Conservation (phyloP, 2,888 invertebrate genomes). For the Ophioninae sp. region DNA sequence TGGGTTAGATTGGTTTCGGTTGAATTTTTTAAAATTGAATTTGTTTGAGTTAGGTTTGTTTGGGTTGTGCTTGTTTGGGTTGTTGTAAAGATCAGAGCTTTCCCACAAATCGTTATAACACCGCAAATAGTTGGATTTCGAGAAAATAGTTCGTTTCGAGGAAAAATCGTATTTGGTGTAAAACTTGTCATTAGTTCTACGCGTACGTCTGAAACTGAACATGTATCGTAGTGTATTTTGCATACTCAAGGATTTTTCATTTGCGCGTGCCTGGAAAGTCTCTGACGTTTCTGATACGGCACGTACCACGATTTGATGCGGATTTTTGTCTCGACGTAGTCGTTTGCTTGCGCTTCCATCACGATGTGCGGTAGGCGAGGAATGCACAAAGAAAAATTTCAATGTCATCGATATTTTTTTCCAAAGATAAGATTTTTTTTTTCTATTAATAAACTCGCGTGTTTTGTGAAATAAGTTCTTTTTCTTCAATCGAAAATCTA, state of each 20-base stretch:
- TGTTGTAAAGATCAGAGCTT: too few species aligned
- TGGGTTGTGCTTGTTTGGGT: too few species aligned
- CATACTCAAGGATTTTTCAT: background rate
- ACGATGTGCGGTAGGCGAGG: background rate
- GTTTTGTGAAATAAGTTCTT: too few species aligned
- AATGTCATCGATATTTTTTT: background rate
- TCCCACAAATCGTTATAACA: too few species aligned
- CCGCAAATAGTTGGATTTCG: too few species aligned
- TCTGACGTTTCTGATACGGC: background rate
- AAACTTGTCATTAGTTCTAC: background rate
- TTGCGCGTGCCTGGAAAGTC: background rate
- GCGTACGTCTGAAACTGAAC: background rate
- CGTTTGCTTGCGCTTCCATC: too few species aligned
- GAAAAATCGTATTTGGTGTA: background rate
- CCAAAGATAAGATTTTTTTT: background rate
- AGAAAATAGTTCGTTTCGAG: too few species aligned
- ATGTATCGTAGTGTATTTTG: background rate
- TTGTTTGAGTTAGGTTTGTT: too few species aligned
- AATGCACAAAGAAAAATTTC: background rate
- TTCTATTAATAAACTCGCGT: background rate
- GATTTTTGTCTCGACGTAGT: too few species aligned
- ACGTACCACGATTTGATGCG: background rate
- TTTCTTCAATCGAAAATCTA: too few species aligned
- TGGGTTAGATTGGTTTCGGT: too few species aligned
- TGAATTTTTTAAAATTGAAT: too few species aligned